These are phyloP conservation scores for Drosophila putrida DNA, from an alignment of 2,888 invertebrate species.

Conservation along the genomic window DNA sequence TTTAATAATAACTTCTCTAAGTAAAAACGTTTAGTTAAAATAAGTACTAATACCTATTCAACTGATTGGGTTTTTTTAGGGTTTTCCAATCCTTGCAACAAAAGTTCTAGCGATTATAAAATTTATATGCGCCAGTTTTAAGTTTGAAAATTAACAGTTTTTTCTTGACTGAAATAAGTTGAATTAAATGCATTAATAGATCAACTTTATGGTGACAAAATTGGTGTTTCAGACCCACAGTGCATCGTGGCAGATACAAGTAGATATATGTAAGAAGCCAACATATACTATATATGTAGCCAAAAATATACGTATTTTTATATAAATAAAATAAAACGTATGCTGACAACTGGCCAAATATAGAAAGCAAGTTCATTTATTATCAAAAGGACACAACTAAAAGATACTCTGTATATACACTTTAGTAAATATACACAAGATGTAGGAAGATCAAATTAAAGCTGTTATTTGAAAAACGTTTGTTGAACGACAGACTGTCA, in stretches of 20 bases:
- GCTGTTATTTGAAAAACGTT: background rate
- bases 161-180: too few species aligned
- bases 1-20: background rate
- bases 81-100: too few species aligned
- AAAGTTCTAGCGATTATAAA: too few species aligned
- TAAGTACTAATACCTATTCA: too few species aligned
- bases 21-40: background rate
- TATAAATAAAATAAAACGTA: slow-evolving; percentile 6
- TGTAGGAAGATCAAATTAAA: background rate
- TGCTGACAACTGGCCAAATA: slow-evolving; percentile 37
- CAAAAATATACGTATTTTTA: background rate
- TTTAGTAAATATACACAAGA: background rate
- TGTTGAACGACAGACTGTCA: background rate
- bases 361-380: slow-evolving; percentile 6
- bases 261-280: slow-evolving; percentile 13
- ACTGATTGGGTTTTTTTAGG: too few species aligned
- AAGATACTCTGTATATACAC: slow-evolving; percentile 2
- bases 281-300: slow-evolving; percentile 7
- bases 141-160: too few species aligned
- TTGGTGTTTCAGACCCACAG: slow-evolving; percentile 4
- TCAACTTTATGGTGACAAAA: background rate
- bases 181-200: too few species aligned
- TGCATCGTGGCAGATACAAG: slow-evolving; percentile 5
- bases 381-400: background rate
- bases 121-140: too few species aligned